phyloP scores from a whole-genome alignment of 2,113 vertebrate genomes.

The Anser brachyrhynchus region DNA sequence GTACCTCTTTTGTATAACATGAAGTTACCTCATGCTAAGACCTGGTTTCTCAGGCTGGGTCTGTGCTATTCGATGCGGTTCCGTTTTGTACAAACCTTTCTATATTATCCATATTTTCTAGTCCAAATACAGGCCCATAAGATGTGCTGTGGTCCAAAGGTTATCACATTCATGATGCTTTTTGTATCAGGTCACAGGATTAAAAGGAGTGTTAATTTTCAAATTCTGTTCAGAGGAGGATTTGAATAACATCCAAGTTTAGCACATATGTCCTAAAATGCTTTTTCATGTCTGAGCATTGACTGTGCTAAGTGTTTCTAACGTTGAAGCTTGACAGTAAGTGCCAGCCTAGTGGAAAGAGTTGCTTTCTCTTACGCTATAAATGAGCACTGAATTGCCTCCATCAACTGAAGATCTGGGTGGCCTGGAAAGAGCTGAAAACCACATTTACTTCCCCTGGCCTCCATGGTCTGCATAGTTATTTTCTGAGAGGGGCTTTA shows the following conservation, averaged over 20 bases:
- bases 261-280: neutral
- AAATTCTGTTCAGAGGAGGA: neutral
- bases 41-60: rapidly evolving
- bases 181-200: neutral
- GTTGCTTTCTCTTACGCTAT: neutral
- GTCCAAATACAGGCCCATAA: rapidly evolving
- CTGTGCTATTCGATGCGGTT: neutral
- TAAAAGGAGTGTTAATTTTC: neutral
- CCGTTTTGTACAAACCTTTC: rapidly evolving
- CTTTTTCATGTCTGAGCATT: neutral
- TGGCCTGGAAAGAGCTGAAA: neutral
- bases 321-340: neutral
- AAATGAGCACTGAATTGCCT: neutral
- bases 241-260: neutral
- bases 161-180: neutral
- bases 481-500: neutral
- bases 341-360: neutral
- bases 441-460: neutral
- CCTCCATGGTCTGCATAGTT: rapidly evolving
- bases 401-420: neutral
- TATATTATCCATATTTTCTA: rapidly evolving
- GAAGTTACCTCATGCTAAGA: neutral
- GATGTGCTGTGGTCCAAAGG: neutral
- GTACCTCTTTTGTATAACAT: too few relatives aligned
- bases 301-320: neutral